Conservation (phyloP, 2,113 vertebrate genomes). For the Brachypteracias leptosomus region DNA sequence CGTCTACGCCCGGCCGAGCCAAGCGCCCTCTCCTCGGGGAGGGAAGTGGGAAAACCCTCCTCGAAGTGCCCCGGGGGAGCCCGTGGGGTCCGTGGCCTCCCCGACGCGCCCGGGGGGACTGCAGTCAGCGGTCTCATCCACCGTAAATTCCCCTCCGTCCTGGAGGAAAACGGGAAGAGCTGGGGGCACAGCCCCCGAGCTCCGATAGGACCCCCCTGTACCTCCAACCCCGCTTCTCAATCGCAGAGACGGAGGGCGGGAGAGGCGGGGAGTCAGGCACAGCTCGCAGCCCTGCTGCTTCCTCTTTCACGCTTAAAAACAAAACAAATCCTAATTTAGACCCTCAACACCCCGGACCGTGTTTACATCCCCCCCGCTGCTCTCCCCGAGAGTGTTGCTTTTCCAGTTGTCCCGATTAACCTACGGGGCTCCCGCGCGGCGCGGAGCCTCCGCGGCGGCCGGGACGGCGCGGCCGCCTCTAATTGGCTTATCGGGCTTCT, state of each 20-base stretch:
- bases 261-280: not conserved
- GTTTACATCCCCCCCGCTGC: slow-evolving; percentile 51
- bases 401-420: slow-evolving; percentile 44
- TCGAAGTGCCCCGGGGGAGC: not conserved
- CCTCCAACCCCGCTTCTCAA: not conserved
- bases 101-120: not conserved
- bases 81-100: not conserved
- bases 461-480: not conserved
- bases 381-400: not conserved
- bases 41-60: not conserved
- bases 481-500: slow-evolving; percentile 18
- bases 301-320: slow-evolving; percentile 44
- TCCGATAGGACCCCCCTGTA: not conserved
- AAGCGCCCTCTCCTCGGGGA: not conserved
- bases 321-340: slow-evolving; percentile 46
- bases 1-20: too few relatives aligned
- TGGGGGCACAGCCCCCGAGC: not conserved
- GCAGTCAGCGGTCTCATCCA: not conserved
- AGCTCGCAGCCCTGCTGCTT: slow-evolving; percentile 5
- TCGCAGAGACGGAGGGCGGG: not conserved
- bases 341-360: slow-evolving; percentile 6
- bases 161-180: not conserved
- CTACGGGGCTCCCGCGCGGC: not conserved
- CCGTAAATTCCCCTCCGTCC: not conserved
- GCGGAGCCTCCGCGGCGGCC: slow-evolving; percentile 30